Conservation (phyloP, 2,113 vertebrate genomes). For the Puffinus mauretanicus region DNA sequence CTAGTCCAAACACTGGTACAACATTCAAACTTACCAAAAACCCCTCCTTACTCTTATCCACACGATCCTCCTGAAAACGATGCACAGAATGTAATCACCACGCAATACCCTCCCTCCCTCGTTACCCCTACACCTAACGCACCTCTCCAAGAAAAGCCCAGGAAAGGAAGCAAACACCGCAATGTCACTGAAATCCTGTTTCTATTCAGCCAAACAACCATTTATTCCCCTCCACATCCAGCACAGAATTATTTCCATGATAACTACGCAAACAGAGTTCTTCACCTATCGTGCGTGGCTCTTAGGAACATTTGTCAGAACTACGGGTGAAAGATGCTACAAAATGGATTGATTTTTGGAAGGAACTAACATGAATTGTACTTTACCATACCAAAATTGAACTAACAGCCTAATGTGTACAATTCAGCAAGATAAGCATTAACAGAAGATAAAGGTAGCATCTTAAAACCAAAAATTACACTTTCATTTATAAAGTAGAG, state of each 20-base stretch:
- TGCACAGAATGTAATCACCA: background rate
- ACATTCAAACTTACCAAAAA: accelerated
- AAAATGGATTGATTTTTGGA: background rate
- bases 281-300: background rate
- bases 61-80: background rate
- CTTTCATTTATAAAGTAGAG: background rate
- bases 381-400: background rate
- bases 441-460: background rate
- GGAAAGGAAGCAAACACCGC: background rate
- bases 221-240: background rate
- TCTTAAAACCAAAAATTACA: background rate
- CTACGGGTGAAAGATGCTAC: background rate
- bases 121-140: background rate
- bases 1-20: background rate
- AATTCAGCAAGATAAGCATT: background rate
- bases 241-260: background rate
- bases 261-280: background rate
- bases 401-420: background rate
- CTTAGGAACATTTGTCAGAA: background rate
- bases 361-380: background rate
- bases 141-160: background rate
- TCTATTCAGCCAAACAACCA: background rate
- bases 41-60: background rate
- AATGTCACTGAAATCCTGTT: background rate
- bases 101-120: background rate